Conservation (phyloP, 2,888 invertebrate genomes). For the Phorcus lineatus region DNA sequence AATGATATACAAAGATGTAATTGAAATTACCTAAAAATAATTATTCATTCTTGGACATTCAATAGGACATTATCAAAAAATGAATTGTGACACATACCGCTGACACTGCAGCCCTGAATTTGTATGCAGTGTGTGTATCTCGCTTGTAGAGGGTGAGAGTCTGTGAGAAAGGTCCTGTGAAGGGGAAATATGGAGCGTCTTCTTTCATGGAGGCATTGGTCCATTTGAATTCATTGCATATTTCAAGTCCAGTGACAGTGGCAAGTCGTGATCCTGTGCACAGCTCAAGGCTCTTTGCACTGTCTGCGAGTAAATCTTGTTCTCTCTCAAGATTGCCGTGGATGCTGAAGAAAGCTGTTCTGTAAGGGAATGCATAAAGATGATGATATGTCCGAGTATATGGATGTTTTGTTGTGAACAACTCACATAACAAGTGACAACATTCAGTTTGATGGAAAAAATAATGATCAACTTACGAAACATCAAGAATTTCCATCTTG, state of each 20-base stretch:
- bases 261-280: slow-evolving; percentile 79
- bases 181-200: slow-evolving; percentile 75
- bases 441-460: no score
- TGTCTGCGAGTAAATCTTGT: slow-evolving; percentile 82
- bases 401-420: no score
- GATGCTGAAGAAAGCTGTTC: slow-evolving; percentile 68
- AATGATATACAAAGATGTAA: no score
- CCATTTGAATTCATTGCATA: slow-evolving; percentile 84
- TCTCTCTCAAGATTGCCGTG: slow-evolving; percentile 79
- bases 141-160: slow-evolving; percentile 62
- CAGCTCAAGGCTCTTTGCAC: slow-evolving; percentile 78
- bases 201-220: slow-evolving; percentile 81
- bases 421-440: no score
- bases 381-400: background rate
- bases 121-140: slow-evolving; percentile 68
- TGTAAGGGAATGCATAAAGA: slow-evolving; percentile 32
- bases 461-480: slow-evolving; percentile 74
- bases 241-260: slow-evolving; percentile 87
- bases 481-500: slow-evolving; percentile 89
- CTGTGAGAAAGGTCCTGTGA: slow-evolving; percentile 66
- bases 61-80: no score
- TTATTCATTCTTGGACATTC: no score
- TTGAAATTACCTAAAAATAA: no score
- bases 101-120: slow-evolving; percentile 62
- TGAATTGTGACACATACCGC: slow-evolving; percentile 41